These are phyloP conservation scores for Gambusia yucatana DNA, from an alignment of 2,797 vertebrate genomes.

Conservation along the genomic window DNA sequence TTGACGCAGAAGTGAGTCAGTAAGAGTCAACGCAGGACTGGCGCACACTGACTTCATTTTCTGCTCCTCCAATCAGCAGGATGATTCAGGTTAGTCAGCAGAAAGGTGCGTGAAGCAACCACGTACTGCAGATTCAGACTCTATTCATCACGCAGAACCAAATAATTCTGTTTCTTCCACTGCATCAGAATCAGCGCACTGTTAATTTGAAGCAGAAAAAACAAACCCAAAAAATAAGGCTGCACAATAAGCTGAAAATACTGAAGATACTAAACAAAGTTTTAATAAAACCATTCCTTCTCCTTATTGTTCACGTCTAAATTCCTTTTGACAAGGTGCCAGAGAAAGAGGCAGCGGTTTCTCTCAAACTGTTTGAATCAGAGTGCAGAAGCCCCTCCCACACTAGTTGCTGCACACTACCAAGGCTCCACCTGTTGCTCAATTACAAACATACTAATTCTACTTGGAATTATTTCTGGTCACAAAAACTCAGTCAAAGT, in stretches of 20 bases:
- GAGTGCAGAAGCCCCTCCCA: background rate
- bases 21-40: background rate
- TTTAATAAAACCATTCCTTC: background rate
- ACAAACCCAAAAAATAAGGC: background rate
- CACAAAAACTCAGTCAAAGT: background rate
- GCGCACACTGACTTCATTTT: conserved; percentile 6
- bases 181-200: conserved; percentile 47
- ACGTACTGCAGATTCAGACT: conserved; percentile 37
- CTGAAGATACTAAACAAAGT: background rate
- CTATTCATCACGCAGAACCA: conserved; percentile 49
- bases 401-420: background rate
- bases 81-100: background rate
- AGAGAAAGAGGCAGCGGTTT: background rate
- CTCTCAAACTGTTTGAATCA: background rate
- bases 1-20: background rate
- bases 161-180: conserved; percentile 58
- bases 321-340: background rate
- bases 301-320: background rate
- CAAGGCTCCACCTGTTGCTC: background rate
- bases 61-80: background rate
- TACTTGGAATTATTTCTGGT: background rate
- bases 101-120: conserved; percentile 5
- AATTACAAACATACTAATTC: background rate
- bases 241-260: background rate
- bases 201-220: conserved; percentile 31